A percentile compares a stretch with the other conserved stretches of the same genome.
These are phyloP conservation scores for Nothobranchius furzeri DNA, from an alignment of 2,113 vertebrate genomes.

Conservation along the genomic window DNA sequence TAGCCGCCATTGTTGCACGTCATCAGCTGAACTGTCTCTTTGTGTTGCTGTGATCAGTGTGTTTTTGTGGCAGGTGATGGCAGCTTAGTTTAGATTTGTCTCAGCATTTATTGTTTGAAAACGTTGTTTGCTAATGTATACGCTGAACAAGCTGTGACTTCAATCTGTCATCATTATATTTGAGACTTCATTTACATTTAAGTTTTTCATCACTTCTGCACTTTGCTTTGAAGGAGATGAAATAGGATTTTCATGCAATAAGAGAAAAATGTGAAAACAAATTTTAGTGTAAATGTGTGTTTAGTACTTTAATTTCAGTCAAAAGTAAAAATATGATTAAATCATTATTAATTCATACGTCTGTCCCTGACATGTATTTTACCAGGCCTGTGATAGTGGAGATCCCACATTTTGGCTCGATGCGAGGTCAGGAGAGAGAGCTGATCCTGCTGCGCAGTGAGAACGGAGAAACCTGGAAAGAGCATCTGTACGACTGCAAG, in stretches of 20 bases:
- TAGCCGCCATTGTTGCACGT: conserved; percentile 18
- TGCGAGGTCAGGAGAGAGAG: conserved; percentile 94
- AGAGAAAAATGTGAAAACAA: not conserved
- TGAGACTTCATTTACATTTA: not conserved
- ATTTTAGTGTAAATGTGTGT: not conserved
- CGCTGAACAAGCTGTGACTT: not conserved
- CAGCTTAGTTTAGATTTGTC: not conserved
- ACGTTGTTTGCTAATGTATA: not conserved
- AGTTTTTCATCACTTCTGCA: conserved; percentile 1
- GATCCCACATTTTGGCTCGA: conserved; percentile 97
- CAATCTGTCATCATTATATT: not conserved
- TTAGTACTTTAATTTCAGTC: not conserved
- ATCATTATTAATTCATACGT: conserved; percentile 11
- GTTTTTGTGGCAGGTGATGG: not conserved
- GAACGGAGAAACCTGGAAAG: conserved; percentile 96
- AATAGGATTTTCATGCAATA: not conserved
- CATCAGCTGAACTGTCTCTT: conserved; percentile 28
- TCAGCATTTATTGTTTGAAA: not conserved
- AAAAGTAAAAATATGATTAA: not conserved
- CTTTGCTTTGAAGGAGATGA: conserved; percentile 1
- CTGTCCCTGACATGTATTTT: conserved; percentile 51
- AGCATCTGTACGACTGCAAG: conserved; percentile 95
- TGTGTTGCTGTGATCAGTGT: not conserved
- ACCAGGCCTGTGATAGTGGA: conserved; percentile 98
- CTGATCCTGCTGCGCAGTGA: conserved; percentile 96